A percentile compares a stretch with the other conserved stretches of the same genome.
Conservation (phyloP, 2,888 invertebrate species). For the Ormyrus pomaceus region DNA sequence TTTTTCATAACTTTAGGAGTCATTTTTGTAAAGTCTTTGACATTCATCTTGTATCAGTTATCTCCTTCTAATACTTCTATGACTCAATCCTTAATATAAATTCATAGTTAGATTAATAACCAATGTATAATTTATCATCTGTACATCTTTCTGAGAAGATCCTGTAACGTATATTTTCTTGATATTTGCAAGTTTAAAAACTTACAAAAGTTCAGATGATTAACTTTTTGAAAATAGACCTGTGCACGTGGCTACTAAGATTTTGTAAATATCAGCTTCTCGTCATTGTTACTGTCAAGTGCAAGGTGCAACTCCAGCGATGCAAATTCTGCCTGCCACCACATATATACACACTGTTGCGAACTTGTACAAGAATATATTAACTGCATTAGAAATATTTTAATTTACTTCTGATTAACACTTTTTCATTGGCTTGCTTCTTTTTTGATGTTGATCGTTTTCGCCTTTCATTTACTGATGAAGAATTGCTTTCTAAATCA, state of each 20-base stretch:
- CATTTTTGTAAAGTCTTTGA: constrained; percentile 51
- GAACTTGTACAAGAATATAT: no score
- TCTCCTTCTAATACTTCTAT: constrained; percentile 17
- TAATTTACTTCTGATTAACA: no score
- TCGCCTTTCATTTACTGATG: no score
- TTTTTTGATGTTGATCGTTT: no score
- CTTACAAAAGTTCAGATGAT: constrained; percentile 14
- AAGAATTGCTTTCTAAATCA: no score
- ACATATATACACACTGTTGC: no score
- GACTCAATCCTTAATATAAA: constrained; percentile 2
- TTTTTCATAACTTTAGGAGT: constrained; percentile 57
- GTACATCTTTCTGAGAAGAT: neutral
- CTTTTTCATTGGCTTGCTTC: no score
- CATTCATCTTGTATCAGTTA: neutral
- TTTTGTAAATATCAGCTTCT: constrained; percentile 45
- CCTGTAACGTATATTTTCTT: neutral
- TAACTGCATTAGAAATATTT: no score
- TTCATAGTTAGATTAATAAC: constrained; percentile 29
- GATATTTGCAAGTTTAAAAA: neutral
- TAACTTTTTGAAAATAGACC: neutral
- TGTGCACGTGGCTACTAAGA: neutral
- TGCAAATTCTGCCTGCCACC: no score
- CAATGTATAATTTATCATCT: constrained; percentile 24
- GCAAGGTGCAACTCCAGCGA: no score
- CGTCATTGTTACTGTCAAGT: neutral